Evolutionary conservation across 1,140 invertebrate genomes (phyloP).

Genomic region (Brachionus paranguensis): DNA sequence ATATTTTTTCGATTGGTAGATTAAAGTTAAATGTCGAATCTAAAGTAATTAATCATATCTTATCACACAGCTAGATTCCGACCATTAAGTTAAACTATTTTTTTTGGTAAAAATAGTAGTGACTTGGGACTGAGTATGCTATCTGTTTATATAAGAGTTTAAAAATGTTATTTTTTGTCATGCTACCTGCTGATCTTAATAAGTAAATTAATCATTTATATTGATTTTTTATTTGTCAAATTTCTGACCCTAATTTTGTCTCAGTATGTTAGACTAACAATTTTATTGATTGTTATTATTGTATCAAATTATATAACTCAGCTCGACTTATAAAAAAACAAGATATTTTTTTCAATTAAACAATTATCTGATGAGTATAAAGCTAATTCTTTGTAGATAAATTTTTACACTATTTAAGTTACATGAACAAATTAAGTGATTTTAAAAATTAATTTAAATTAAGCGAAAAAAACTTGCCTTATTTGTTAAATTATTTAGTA

Average conservation of each 20-base stretch:
- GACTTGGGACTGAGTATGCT: not conserved
- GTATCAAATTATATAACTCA: conserved; percentile 1
- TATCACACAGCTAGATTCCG: conserved; percentile 8
- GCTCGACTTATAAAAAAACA: not conserved
- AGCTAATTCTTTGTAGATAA: not conserved
- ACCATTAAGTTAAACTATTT: not conserved
- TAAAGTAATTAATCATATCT: conserved; percentile 5
- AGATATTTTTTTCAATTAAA: not conserved
- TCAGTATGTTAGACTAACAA: not conserved
- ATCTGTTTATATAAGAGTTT: not conserved
- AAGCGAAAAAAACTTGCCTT: too few species aligned
- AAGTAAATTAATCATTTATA: conserved; percentile 31
- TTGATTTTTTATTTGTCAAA: not conserved
- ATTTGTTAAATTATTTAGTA: too few species aligned
- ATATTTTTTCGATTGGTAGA: not conserved
- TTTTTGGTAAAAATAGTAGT: not conserved
- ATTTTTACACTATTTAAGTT: too few species aligned
- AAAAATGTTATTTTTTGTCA: not conserved
- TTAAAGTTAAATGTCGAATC: not conserved
- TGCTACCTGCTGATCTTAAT: conserved; percentile 19
- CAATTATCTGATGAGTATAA: not conserved
- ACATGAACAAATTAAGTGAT: too few species aligned
- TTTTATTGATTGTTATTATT: conserved; percentile 13
- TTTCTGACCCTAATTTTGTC: not conserved
- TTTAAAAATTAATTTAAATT: too few species aligned